phyloP scores from a whole-genome alignment of 1,140 invertebrate species.

The Chlorops oryzae region DNA sequence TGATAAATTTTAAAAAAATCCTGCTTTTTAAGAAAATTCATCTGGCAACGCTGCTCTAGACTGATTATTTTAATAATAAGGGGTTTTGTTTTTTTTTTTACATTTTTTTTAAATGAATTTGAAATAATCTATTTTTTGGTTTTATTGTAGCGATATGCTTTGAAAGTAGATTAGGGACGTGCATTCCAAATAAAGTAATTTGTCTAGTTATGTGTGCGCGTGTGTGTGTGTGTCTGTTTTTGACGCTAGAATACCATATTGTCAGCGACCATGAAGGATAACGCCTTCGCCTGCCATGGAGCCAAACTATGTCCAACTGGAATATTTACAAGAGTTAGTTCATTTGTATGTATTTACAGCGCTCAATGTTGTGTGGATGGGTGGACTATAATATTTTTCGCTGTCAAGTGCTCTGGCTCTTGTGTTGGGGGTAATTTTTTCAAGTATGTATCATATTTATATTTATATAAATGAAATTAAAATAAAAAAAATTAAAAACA shows the following conservation, averaged over 20 bases:
- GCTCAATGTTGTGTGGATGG: conserved; percentile 7
- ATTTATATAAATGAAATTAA: not conserved
- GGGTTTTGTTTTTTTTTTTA: conserved; percentile 16
- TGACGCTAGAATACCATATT: conserved; percentile 36
- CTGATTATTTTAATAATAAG: too few relatives aligned
- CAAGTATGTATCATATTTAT: not conserved
- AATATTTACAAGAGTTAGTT: conserved; percentile 23
- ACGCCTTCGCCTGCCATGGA: conserved; percentile 42
- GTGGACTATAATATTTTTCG: conserved; percentile 5
- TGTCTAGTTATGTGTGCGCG: not conserved
- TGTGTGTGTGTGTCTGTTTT: not conserved
- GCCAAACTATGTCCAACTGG: conserved; percentile 46
- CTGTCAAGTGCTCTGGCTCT: conserved; percentile 12
- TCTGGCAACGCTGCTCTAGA: too few relatives aligned
- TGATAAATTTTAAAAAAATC: too few relatives aligned
- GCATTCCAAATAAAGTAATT: not conserved
- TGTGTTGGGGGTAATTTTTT: not conserved
- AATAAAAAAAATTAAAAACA: conserved; percentile 4
- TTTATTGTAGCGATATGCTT: not conserved
- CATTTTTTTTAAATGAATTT: too few relatives aligned
- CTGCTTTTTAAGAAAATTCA: too few relatives aligned
- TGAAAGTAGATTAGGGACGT: not conserved
- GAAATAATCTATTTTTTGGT: too few relatives aligned
- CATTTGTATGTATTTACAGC: conserved; percentile 6
- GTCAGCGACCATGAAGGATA: conserved; percentile 45